These are phyloP conservation scores for Dipodomys stephensi DNA, from an alignment of 2,113 vertebrate genomes.

Conservation along the genomic window DNA sequence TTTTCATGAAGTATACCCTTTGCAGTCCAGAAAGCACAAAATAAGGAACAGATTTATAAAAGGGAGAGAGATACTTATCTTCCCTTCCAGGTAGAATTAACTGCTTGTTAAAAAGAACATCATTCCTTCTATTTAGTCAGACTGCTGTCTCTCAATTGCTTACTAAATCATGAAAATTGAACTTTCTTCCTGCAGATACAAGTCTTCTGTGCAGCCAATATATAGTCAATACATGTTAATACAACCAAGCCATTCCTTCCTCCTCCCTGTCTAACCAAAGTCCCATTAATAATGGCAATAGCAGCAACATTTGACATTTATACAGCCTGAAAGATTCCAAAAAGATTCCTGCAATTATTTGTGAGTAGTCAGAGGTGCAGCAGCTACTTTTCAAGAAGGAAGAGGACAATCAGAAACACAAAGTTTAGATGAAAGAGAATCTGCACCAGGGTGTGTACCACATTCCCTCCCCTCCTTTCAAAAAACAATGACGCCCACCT, in stretches of 20 bases:
- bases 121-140: constrained; percentile 61
- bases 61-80: background rate
- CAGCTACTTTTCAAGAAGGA: background rate
- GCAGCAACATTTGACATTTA: constrained; percentile 66
- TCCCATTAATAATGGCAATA: constrained; percentile 60
- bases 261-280: background rate
- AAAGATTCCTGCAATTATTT: constrained; percentile 53
- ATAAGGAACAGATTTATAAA: constrained; percentile 51
- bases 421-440: background rate
- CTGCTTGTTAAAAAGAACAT: constrained; percentile 69
- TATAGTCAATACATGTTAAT: constrained; percentile 62
- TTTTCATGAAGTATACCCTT: background rate
- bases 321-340: constrained; percentile 57
- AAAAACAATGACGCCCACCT: background rate
- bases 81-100: constrained; percentile 62
- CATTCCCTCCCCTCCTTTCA: background rate
- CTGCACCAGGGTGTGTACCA: background rate
- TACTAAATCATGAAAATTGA: constrained; percentile 70
- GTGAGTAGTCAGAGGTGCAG: constrained; percentile 19
- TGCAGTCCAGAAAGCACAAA: background rate
- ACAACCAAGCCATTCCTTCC: background rate
- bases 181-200: constrained; percentile 60
- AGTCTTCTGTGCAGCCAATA: constrained; percentile 50
- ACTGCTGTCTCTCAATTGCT: constrained; percentile 62
- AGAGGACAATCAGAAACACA: background rate